Conservation (phyloP, 23 tunicate genomes). For the Halocynthia aurantium region DNA sequence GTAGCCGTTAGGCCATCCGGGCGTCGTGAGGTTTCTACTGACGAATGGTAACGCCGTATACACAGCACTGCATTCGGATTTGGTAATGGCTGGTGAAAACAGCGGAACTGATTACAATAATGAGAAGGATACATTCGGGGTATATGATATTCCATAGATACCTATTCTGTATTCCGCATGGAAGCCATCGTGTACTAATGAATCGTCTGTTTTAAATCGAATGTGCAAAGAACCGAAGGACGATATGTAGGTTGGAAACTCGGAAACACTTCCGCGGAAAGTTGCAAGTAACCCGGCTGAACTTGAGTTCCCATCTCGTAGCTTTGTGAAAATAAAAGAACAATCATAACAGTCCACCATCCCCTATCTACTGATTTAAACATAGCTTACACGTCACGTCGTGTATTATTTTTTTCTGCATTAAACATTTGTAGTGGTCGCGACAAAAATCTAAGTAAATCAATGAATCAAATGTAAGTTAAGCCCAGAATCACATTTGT, state of each 20-base stretch:
- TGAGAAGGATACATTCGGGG: neutral
- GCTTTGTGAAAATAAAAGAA: neutral
- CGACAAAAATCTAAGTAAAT: too few species aligned
- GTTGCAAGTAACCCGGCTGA: conserved; percentile 19
- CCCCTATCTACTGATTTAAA: too few species aligned
- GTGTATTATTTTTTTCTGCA: too few species aligned
- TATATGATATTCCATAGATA: neutral
- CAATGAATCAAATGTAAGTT: too few species aligned
- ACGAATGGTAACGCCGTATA: neutral
- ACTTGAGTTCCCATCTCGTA: conserved; percentile 33
- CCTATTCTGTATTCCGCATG: conserved; percentile 24
- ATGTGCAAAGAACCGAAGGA: conserved; percentile 28
- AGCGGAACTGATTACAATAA: too few species aligned
- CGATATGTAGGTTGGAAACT: conserved; percentile 10
- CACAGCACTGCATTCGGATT: neutral
- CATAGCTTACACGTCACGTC: too few species aligned
- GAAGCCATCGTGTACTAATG: conserved; percentile 18
- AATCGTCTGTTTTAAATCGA: conserved; percentile 25
- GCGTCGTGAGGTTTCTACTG: conserved; percentile 6
- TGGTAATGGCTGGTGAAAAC: conserved; percentile 7
- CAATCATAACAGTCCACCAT: too few species aligned
- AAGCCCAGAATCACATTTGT: too few species aligned
- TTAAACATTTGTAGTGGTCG: too few species aligned
- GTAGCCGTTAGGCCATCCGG: conserved; percentile 36
- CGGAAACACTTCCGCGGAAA: conserved; percentile 12